Base-by-base conservation (phyloP, 2,888 invertebrate species). In the Callyntrura sp. region DNA sequence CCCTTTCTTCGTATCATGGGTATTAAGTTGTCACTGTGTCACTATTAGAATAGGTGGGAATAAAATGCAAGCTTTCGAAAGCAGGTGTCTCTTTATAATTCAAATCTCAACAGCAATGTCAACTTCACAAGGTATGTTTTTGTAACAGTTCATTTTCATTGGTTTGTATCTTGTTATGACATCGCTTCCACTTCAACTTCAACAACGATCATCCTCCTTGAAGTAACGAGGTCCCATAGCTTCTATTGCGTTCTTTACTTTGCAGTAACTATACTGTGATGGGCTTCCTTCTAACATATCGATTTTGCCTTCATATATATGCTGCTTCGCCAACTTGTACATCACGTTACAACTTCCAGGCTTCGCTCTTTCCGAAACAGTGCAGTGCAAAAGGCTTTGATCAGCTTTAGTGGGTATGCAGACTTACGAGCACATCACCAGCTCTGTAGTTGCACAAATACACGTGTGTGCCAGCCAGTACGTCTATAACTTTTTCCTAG, bases 251-350 rank as follows among this genome's bases (percentile, higher is more conserved):
- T 48, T 73, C 48, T 9, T 48, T 73, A 51, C 23, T 20, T 68
- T 70, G 14, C 17, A 17, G 45, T 8, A 70, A 45, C 43, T 11
- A 70, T 45, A 70, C 70, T 17, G 43, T 17, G 91, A 85, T 89
- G 84, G 88, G 89, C 88, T 92, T 90, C 90, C 92, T 91, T 90
- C 91, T 88, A 88, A 91, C 90, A 83, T 92, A 92, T 92, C 90
- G 92, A 92, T 92, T 92, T 92, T 92, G 90, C 90, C 86, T 91
- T 91, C 87, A 73, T 85, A n/a, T n/a, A n/a, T n/a, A 60, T 12
- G 28, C 45, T 43, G 45, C 73, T 73, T 23, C 25, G 3, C 23
- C 73, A n/a, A n/a, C n/a, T n/a, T n/a, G n/a, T n/a, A n/a, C n/a
- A n/a, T 73, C 73, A n/a, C 11, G 45, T 23, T 20, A 25, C 73